A percentile compares a stretch with the other conserved stretches of the same genome.
phyloP scores from a whole-genome alignment of 2,888 invertebrate genomes.

The Stratiomys singularior region DNA sequence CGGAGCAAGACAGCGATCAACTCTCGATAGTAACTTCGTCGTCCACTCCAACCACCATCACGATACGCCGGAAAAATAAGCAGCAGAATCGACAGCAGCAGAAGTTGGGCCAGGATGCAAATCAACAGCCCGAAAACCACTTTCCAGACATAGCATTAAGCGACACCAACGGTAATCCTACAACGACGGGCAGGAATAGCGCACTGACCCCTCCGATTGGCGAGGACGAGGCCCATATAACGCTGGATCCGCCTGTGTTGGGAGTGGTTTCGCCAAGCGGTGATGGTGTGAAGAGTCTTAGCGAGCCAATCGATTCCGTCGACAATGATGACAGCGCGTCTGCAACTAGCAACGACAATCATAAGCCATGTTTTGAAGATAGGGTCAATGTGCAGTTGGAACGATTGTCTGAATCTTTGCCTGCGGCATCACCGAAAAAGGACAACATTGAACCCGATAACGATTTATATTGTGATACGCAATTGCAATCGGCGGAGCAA shows the following conservation, averaged over 20 bases:
- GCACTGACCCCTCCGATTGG: neutral
- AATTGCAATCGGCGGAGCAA: no score
- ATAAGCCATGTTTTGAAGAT: no score
- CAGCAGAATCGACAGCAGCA: neutral
- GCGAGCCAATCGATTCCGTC: no score
- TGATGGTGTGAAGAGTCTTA: no score
- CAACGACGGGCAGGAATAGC: neutral
- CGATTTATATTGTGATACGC: neutral
- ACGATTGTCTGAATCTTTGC: no score
- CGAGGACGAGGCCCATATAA: neutral
- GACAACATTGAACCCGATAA: neutral
- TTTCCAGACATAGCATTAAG: neutral
- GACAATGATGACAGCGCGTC: no score
- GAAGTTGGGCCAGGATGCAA: neutral
- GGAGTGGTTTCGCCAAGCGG: no score
- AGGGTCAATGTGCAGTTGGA: no score
- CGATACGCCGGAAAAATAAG: constrained; percentile 23
- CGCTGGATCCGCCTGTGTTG: neutral
- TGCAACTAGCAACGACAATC: no score
- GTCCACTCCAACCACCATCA: neutral
- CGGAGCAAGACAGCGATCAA: neutral
- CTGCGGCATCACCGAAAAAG: no score
- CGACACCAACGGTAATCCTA: constrained; percentile 16
- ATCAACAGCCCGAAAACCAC: neutral
- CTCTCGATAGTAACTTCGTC: neutral